Base-by-base conservation (phyloP, 1,140 invertebrate species). In the Heliothis virescens region DNA sequence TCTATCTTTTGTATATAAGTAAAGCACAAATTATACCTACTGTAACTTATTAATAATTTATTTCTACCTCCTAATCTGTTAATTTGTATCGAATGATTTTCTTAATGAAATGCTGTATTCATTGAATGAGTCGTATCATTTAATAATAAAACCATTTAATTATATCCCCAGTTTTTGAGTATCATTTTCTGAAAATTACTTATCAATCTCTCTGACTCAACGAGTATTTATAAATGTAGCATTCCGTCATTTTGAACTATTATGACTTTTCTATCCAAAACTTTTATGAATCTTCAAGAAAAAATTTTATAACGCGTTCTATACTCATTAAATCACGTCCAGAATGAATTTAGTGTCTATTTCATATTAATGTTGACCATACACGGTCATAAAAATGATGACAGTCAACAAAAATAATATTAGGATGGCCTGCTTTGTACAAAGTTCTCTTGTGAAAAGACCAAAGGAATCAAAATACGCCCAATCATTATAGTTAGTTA, bases 111-210 rank as follows among this genome's bases (percentile, higher is more conserved):
- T 82, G 83, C 85, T 89, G 87, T 89, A 86, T 88, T 87, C 84
- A 90, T 90, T 86, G 59, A 89, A 83, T 76, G 69, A 86, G 85
- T 90, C 87, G 87, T 92, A 88, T 92, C 83, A 89, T 91, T 92
- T 92, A 79, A 86, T 41, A 90, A 90, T 86, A 87, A 87, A 86
- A 79, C 83, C 21, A 52, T 16, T 62, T 55, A 55, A 41, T 67
- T 50, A 53, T 67, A 77, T 62, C 15, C 48, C 4, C 16, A 62
- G 52, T 29, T 52, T 15, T 16, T 63, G 57, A 74, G n/a, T 74
- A 60, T 74, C 18, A 72, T 72, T 72, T 34, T 18, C 65, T 69
- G 48, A 69, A 16, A 47, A 47, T 63, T 15, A n/a, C n/a, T n/a
- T n/a, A n/a, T 47, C n/a, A 29, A 47, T 63, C 34, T 41, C 5